phyloP scores from a whole-genome alignment of 2,113 vertebrate species.

The Thomomys bottae region DNA sequence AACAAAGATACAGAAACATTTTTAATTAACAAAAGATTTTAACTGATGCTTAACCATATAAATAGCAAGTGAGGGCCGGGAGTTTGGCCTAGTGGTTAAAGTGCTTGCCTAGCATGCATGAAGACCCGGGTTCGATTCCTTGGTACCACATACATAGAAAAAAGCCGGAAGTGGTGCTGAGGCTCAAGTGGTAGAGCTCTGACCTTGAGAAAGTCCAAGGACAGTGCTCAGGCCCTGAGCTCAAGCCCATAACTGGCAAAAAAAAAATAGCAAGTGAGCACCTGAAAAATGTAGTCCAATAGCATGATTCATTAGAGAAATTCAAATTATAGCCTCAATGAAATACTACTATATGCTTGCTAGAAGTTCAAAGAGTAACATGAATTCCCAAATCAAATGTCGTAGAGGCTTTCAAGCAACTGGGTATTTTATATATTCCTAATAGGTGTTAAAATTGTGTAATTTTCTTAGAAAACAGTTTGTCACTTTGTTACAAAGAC shows the following conservation, averaged over 20 bases:
- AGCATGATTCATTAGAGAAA: not conserved
- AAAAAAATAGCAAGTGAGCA: not conserved
- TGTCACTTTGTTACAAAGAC: not conserved
- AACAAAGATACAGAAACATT: not conserved
- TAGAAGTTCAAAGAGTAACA: not conserved
- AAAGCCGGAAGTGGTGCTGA: too few relatives aligned
- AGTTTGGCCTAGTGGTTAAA: too few relatives aligned
- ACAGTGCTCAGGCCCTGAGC: too few relatives aligned
- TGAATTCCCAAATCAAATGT: not conserved
- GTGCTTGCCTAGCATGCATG: too few relatives aligned
- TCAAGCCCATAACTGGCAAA: too few relatives aligned
- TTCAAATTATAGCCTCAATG: not conserved
- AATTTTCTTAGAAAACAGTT: not conserved
- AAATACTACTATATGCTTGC: not conserved
- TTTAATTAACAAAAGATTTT: not conserved
- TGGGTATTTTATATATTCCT: not conserved
- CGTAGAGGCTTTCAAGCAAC: not conserved
- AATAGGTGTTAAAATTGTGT: not conserved
- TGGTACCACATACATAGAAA: too few relatives aligned
- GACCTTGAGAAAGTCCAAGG: too few relatives aligned
- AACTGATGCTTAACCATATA: not conserved
- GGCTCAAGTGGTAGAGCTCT: too few relatives aligned
- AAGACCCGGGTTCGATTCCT: too few relatives aligned
- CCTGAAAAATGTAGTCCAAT: not conserved
- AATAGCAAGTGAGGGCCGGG: not conserved